Base-by-base conservation (phyloP, 2,797 vertebrate species). In the Intellagama lesueurii region DNA sequence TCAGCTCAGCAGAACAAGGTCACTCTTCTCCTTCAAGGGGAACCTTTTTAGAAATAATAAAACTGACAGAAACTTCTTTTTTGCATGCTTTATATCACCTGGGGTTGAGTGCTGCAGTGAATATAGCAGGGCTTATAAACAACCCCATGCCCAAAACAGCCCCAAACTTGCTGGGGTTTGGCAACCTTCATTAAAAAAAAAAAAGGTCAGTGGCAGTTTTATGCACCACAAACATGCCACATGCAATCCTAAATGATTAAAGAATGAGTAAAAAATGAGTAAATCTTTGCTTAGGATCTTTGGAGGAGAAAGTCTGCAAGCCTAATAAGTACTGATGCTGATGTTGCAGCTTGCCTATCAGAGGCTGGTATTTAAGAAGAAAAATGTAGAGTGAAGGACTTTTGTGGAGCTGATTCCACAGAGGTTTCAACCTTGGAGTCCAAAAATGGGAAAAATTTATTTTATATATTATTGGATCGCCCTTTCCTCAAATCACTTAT, bases 11-110 rank as follows among this genome's bases (percentile, higher is more conserved):
- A 96, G 95, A 97, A 95, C 97, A 97, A 98, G 97, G 97, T 98
- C 97, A 98, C 96, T 97, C 96, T 96, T 97, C 96, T 96, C 96
- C 96, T 97, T 97, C 97, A 97, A 98, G 97, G 97, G 97, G 97
- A 98, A 97, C 96, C 97, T 97, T 97, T 97, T 97, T 97, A 97
- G 97, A 97, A 97, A 98, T 97, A 97, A 98, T 98, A 98, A 97
- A 98, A 97, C 96, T 97, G 97, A 98, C 97, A 98, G 97, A 97
- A 97, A 98, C 96, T 97, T 97, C 97, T 97, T 96, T 97, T 97
- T 96, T 97, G 96, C 96, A 97, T 97, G 97, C 95, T 98, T 98
- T 98, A 98, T 97, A 96, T 97, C 97, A 96, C 96, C 96, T 96
- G 96, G 96, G 97, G 97, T 97, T 97, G 97, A 97, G 96, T 95